Evolutionary conservation across 1,140 invertebrate genomes (phyloP).

Genomic region (Drosophila bocqueti): DNA sequence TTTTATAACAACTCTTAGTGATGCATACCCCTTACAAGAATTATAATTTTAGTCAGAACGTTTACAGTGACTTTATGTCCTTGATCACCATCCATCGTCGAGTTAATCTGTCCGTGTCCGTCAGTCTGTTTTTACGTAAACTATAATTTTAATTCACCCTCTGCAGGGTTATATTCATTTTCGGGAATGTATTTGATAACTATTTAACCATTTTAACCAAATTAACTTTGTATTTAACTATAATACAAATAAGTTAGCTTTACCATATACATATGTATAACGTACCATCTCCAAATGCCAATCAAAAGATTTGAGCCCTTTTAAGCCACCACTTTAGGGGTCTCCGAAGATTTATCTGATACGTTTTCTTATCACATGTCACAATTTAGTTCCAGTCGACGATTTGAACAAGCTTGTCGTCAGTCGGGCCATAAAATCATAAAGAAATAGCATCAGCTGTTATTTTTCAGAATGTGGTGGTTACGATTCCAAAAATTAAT

Average conservation of each 20-base stretch:
- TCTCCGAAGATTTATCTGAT: conserved; percentile 58
- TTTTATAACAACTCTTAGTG: background rate
- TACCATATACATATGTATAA: background rate
- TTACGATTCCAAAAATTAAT: conserved; percentile 75
- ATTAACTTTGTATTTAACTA: background rate
- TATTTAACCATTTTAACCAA: background rate
- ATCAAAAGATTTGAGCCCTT: conserved; percentile 20
- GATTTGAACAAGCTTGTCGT: conserved; percentile 51
- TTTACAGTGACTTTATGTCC: background rate
- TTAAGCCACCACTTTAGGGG: conserved; percentile 10
- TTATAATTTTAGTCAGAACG: background rate
- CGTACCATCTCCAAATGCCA: background rate
- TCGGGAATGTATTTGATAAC: background rate
- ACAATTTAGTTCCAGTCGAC: conserved; percentile 75
- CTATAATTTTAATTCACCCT: background rate
- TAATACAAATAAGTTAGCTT: conserved; percentile 2
- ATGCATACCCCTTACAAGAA: background rate
- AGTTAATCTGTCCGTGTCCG: background rate
- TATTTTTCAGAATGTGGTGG: conserved; percentile 76
- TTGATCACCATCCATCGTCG: background rate
- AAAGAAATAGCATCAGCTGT: conserved; percentile 72
- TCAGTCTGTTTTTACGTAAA: background rate
- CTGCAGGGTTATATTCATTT: too few relatives aligned
- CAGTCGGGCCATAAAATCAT: conserved; percentile 25
- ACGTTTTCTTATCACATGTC: conserved; percentile 74